A percentile compares a stretch with the other conserved stretches of the same genome.
Evolutionary conservation across 2,113 vertebrate genomes (phyloP).

Genomic region (Hydropotes inermis): DNA sequence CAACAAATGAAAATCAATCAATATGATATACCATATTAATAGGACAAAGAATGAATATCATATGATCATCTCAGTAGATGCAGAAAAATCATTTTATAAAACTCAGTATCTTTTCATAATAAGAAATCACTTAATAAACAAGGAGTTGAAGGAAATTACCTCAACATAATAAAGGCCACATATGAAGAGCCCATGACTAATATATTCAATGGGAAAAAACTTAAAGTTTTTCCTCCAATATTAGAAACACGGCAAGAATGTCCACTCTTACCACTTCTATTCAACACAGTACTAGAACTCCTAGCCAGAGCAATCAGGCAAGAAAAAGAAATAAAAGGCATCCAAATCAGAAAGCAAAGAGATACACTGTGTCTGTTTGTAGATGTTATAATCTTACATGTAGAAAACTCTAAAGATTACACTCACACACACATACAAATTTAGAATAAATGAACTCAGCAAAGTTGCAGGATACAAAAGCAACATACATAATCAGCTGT

Average conservation of each 20-base stretch:
- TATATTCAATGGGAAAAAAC: neutral
- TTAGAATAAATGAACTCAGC: neutral
- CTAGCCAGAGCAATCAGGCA: neutral
- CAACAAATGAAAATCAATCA: neutral
- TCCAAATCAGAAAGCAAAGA: neutral
- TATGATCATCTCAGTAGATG: neutral
- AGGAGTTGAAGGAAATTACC: neutral
- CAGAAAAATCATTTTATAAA: neutral
- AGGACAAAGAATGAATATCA: neutral
- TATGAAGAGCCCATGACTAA: neutral
- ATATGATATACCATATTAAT: neutral
- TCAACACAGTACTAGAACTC: neutral
- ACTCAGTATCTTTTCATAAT: neutral
- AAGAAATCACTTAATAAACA: neutral
- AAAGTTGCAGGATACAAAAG: neutral
- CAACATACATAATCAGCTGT: neutral
- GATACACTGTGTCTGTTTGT: neutral
- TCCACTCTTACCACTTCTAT: neutral
- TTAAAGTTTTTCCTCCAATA: neutral
- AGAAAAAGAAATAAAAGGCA: neutral
- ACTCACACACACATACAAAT: neutral
- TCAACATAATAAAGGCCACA: neutral
- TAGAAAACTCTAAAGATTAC: neutral
- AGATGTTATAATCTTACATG: neutral
- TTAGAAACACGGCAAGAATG: neutral